Conservation (phyloP, 2,113 vertebrate genomes). For the Hypocryptadius cinnamomeus region DNA sequence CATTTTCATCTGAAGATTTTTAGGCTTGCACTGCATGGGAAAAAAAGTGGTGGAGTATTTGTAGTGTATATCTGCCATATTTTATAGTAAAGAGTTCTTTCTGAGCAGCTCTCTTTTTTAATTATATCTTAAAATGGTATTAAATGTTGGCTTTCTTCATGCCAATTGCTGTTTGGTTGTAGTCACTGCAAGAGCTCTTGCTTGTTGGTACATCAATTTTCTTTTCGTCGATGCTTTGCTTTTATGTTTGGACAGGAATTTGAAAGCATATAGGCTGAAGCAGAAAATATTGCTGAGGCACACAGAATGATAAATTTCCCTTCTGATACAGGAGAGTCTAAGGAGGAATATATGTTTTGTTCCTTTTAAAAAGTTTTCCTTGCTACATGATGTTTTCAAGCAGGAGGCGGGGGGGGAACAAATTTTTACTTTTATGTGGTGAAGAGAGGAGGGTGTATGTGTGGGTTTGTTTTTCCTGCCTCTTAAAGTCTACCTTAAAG, state of each 20-base stretch:
- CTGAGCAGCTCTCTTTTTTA: constrained; percentile 57
- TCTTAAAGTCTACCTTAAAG: constrained; percentile 42
- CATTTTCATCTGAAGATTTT: constrained; percentile 52
- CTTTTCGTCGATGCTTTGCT: constrained; percentile 55
- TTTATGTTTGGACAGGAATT: constrained; percentile 57
- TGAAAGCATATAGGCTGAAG: constrained; percentile 51
- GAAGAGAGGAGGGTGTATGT: neutral
- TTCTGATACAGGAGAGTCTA: constrained; percentile 33
- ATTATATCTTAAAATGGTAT: constrained; percentile 58
- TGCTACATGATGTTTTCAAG: constrained; percentile 16
- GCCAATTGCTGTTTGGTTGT: constrained; percentile 56
- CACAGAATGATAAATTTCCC: constrained; percentile 35
- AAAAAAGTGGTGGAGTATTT: constrained; percentile 17
- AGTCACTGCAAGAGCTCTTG: constrained; percentile 52
- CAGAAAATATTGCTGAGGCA: constrained; percentile 44
- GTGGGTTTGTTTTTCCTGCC: constrained; percentile 14
- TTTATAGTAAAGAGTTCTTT: constrained; percentile 42
- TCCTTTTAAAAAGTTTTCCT: constrained; percentile 34
- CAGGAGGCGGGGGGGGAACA: neutral
- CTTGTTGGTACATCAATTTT: constrained; percentile 51
- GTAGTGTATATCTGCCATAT: constrained; percentile 20
- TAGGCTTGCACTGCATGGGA: neutral
- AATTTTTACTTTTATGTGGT: constrained; percentile 22
- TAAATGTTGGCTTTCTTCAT: constrained; percentile 44
- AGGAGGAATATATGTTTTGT: constrained; percentile 31